phyloP scores from a whole-genome alignment of 2,888 invertebrate species.

The Ectemnius cavifrons region DNA sequence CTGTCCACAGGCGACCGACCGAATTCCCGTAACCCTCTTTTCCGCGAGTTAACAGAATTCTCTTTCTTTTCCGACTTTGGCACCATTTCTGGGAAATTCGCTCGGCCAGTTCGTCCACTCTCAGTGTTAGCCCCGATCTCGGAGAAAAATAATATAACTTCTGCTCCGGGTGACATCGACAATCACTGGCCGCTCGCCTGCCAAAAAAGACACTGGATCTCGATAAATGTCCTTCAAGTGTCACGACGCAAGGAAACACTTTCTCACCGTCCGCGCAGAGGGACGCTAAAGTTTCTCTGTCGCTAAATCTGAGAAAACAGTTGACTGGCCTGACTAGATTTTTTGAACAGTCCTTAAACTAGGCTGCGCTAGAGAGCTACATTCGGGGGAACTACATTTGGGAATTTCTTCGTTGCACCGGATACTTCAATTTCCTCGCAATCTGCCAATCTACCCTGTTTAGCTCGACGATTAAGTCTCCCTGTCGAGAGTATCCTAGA shows the following conservation, averaged over 20 bases:
- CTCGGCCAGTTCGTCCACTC: constrained; percentile 18
- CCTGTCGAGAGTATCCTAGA: too few species aligned
- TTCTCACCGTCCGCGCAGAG: constrained; percentile 5
- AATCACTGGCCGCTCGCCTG: constrained; percentile 1
- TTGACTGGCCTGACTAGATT: constrained; percentile 51
- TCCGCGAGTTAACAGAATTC: too few species aligned
- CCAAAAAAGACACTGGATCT: not conserved
- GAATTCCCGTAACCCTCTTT: constrained; percentile 1
- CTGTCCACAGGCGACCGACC: constrained; percentile 11
- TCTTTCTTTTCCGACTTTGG: not conserved
- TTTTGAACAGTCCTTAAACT: constrained; percentile 45
- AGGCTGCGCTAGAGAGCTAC: constrained; percentile 53
- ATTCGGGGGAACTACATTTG: constrained; percentile 36
- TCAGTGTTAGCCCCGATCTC: constrained; percentile 26
- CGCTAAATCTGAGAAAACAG: constrained; percentile 14
- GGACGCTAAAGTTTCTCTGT: constrained; percentile 8
- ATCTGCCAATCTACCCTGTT: constrained; percentile 7
- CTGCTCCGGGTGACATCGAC: constrained; percentile 18
- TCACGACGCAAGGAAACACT: constrained; percentile 19
- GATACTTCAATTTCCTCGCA: constrained; percentile 49
- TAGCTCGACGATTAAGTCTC: not conserved
- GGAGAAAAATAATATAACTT: constrained; percentile 38
- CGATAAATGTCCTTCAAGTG: not conserved
- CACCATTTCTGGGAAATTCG: constrained; percentile 12
- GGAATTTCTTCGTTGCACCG: constrained; percentile 68